Conservation (phyloP, 2,797 vertebrate genomes). For the Rhinogobio ventralis region DNA sequence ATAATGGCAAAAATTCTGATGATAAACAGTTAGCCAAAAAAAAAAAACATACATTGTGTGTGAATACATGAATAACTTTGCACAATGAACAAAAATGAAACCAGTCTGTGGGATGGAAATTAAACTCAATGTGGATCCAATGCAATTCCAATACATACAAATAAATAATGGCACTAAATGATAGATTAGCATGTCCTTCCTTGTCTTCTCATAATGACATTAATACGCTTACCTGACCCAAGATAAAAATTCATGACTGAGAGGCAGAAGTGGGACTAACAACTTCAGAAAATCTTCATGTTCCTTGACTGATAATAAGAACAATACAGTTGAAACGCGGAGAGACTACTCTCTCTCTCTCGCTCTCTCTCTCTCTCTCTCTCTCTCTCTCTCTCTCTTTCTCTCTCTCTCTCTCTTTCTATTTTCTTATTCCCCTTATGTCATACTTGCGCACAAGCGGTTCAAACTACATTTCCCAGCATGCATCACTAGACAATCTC, state of each 20-base stretch:
- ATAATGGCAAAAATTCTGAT: background rate
- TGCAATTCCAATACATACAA: background rate
- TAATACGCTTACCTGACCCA: conserved; percentile 21
- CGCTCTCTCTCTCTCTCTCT: conserved; percentile 11
- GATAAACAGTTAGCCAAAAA: background rate
- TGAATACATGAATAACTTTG: background rate
- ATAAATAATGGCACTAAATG: background rate
- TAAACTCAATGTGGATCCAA: background rate
- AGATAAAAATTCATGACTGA: conserved; percentile 12
- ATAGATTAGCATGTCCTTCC: background rate
- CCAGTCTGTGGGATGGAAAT: background rate
- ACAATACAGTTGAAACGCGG: conserved; percentile 4
- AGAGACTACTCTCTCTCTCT: background rate
- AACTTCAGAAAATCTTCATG: conserved; percentile 26
- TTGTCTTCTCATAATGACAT: conserved; percentile 12
- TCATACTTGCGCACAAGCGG: conserved; percentile 11
- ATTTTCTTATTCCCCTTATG: conserved; percentile 33
- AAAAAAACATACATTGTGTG: background rate
- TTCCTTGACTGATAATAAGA: conserved; percentile 33
- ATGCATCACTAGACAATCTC: background rate
- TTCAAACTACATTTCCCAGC: conserved; percentile 37
- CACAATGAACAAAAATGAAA: background rate
- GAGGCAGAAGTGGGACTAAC: background rate
- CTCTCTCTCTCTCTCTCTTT: conserved; percentile 3
- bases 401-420: background rate